Evolutionary conservation across 2,113 vertebrate genomes (phyloP).

Genomic region (Butorides virescens): DNA sequence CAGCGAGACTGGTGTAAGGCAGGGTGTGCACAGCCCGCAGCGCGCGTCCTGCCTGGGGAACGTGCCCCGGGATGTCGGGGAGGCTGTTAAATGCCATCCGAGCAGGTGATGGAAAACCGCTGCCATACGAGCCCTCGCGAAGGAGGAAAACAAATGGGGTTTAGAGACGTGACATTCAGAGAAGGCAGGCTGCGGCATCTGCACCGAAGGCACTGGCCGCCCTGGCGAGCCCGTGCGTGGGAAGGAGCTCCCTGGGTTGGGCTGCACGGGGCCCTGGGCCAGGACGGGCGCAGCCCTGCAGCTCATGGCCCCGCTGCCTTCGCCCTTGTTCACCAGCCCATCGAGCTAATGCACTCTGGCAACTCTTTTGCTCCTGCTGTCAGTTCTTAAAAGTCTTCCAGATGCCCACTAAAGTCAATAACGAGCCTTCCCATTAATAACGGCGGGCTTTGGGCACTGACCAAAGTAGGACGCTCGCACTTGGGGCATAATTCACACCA

Average conservation of each 20-base stretch:
- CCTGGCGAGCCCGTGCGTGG: fast-evolving
- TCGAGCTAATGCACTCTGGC: background rate
- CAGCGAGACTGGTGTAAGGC: fast-evolving
- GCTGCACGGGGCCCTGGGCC: background rate
- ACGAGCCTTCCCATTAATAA: background rate
- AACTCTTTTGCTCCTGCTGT: background rate
- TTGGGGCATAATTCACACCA: background rate
- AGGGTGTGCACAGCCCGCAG: fast-evolving
- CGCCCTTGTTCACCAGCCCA: background rate
- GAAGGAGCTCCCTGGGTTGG: background rate
- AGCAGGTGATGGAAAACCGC: background rate
- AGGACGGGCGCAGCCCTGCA: fast-evolving
- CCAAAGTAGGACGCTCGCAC: background rate
- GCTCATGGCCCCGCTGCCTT: background rate
- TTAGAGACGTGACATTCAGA: background rate
- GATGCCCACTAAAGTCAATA: background rate
- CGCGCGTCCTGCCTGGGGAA: background rate
- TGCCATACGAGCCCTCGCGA: fast-evolving
- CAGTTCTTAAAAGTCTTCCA: background rate
- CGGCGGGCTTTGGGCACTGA: background rate
- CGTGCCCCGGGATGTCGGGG: fast-evolving
- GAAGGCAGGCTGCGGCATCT: background rate
- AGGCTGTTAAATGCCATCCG: background rate
- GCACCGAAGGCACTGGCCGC: fast-evolving
- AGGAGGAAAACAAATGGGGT: background rate